These are phyloP conservation scores for Masticophis lateralis DNA, from an alignment of 2,797 vertebrate species.

Conservation along the genomic window DNA sequence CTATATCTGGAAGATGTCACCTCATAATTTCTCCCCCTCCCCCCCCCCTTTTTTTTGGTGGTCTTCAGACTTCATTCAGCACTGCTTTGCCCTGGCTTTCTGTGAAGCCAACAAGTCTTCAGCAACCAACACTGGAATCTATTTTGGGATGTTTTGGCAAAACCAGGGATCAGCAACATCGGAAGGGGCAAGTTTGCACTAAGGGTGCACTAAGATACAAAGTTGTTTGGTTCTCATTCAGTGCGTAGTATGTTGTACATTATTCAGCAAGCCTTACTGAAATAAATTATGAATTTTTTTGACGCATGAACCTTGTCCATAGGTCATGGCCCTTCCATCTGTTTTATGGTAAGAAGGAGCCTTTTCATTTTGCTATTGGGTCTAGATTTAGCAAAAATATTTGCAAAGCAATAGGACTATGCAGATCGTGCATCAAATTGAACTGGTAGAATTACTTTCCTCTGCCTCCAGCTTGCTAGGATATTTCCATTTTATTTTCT, in stretches of 20 bases:
- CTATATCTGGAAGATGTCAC: neutral
- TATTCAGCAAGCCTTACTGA: neutral
- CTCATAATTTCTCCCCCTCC: neutral
- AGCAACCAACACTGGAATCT: neutral
- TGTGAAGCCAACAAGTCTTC: neutral
- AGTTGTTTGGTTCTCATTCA: neutral
- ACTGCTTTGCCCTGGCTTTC: neutral
- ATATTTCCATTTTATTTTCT: neutral
- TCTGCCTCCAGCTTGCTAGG: neutral
- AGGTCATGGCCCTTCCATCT: neutral
- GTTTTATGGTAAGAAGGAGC: neutral
- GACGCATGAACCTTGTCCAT: neutral
- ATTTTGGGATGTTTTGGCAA: neutral
- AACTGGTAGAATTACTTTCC: neutral
- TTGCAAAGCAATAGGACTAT: neutral
- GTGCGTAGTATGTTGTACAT: neutral
- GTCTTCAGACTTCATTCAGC: neutral
- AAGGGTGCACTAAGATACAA: neutral
- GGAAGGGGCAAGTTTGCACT: neutral
- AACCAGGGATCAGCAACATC: too few relatives aligned
- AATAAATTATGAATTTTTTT: neutral
- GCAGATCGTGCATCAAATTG: neutral
- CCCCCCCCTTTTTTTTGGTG: neutral
- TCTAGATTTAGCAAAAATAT: neutral
- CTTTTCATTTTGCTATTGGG: neutral